These are phyloP conservation scores for Peromyscus eremicus DNA, from an alignment of 2,797 vertebrate genomes.

Conservation along the genomic window DNA sequence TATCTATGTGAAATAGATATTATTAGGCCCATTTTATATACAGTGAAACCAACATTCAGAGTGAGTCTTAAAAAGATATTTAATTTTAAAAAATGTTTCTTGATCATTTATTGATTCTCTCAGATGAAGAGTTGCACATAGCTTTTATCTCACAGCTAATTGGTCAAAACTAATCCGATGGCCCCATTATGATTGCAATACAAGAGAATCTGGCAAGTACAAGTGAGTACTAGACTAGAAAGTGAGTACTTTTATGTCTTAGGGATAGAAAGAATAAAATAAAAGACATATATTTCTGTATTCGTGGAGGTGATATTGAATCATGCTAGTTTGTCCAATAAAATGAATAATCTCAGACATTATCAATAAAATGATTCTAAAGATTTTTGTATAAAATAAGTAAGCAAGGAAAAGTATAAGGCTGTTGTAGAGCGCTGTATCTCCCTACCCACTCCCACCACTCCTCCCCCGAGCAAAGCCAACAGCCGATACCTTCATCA, in stretches of 20 bases:
- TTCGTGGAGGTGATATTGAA: neutral
- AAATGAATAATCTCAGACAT: neutral
- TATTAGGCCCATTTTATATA: neutral
- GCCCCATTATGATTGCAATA: neutral
- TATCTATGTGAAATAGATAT: neutral
- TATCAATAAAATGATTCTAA: neutral
- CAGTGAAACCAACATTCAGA: neutral
- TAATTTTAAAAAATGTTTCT: slow-evolving; percentile 13
- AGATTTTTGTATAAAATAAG: neutral
- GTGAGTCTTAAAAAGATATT: neutral
- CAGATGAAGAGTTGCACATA: neutral
- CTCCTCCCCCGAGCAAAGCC: neutral
- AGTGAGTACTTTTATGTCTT: neutral
- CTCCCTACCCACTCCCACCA: too few relatives aligned
- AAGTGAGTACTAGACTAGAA: neutral
- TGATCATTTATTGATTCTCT: neutral
- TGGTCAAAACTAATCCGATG: neutral
- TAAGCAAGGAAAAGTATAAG: neutral
- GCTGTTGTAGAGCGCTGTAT: neutral
- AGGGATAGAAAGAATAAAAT: neutral
- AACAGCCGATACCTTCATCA: too few relatives aligned
- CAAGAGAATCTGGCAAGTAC: neutral
- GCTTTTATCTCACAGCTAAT: neutral
- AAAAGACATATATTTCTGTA: neutral
- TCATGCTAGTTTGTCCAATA: neutral